Evolutionary conservation across 2,888 invertebrate species (phyloP), one percentile per base, ranked within the genome.

Genomic region (Unio delphinus): DNA sequence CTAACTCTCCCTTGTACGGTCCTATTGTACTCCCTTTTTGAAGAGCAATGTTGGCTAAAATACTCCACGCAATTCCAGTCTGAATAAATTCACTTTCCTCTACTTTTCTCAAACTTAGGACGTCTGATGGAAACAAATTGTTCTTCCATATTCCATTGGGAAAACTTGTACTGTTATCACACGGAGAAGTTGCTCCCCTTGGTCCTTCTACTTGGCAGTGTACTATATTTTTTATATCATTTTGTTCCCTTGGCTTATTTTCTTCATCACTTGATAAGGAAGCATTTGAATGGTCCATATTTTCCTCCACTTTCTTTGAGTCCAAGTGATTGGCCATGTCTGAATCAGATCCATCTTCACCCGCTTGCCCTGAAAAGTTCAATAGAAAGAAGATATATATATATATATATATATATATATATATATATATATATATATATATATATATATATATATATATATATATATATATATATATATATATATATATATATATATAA

Each of bases 21-120:
- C 86, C 86, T n/a, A 86, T 73, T 61, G 81, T 83, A 58, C 82
- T 82, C n/a, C 85, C 84, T 57, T 81, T 82, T 8, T 83, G 82
- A 55, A 86, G 67, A 5, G 82, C 78, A 55, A 83, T 78, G n/a
- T 78, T 76, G 57, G 82, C 77, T 59, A 82, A 82, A 17, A 85
- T 81, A 28, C 81, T 78, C 82, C 83, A 86, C 18, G 83, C 79
- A 28, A 83, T 75, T 8, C 83, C 83, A 6, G 80, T 79, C 58
- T 77, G 79, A 11, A 76, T 72, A 23, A 81, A 81, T 34, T 83
- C 80, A n/a, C 73, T 73, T 56, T 83, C 81, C 17, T 83, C 84
- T 34, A 84, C 78, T 64, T 81, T 80, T 70, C 77, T 79, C 45
- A 86, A 69, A 60, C 82, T 80, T 60, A 86, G 69, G 34, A 85